Base-by-base conservation (phyloP, 2,113 vertebrate genomes). In the Callithrix jacchus region DNA sequence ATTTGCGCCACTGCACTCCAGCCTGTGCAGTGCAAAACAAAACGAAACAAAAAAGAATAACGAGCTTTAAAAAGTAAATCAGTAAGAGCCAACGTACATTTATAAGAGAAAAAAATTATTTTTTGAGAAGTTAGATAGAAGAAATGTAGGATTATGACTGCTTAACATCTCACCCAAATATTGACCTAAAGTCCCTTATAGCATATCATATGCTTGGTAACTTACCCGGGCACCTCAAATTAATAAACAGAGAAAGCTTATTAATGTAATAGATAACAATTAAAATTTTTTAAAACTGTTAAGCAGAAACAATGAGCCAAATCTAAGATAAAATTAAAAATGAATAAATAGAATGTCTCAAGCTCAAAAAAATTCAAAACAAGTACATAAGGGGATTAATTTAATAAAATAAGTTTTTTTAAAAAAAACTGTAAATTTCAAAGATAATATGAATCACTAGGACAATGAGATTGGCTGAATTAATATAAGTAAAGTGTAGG, bases 301-400 rank as follows among this genome's bases (percentile, higher is more conserved):
- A 77, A 77, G 49, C 14, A 32, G 58, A 88, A 47, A 54, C 3
- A 77, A 77, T 47, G 25, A 5, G 37, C 32, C 90, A 92, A 95
- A 83, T 92, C 68, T 74, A 64, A 49, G 27, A 83, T 45, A 5
- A 87, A 86, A 81, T 87, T 87, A 81, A 52, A 32, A 95, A 95
- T n/a, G 30, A 95, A 92, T 73, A 54, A 87, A 81, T 20, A 64
- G 21, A 64, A 70, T 84, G 5, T 88, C 85, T 82, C 81, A 47
- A 91, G 18, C 17, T 70, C 47, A 85, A 94, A 90, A 83, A 68
- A 66, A 32, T 27, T 70, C 58, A 85, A 32, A 90, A 85, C 84
- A 93, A 74, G 18, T 71, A 79, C 32, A 64, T 25, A 87, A 6
- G 20, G 4, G 5, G 8, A 52, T 66, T 77, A 54, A 56, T 45